Base-by-base conservation (phyloP, 1,140 invertebrate species). In the Diploscapter pachys region DNA sequence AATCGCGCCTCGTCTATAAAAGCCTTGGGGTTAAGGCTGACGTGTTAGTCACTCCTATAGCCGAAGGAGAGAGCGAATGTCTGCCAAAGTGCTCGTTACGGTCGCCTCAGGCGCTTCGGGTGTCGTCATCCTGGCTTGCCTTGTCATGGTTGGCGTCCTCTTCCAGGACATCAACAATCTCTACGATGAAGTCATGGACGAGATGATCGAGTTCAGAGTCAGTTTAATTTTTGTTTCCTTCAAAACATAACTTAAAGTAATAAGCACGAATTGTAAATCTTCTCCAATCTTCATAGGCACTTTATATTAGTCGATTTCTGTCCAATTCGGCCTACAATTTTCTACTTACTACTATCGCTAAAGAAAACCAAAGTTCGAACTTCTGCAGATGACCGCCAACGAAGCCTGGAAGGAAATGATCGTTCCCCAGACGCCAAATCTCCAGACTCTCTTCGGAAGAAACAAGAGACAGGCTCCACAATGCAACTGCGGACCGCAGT, bases 141-240 rank as follows among this genome's bases (percentile, higher is more conserved):
- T 80, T 6, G 49, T 80, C 56, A 72, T 57, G 13, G 74, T 80
- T 56, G 78, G 77, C 54, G 64, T 63, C 66, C 65, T 80, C 71
- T 80, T 79, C 79, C 69, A 71, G 49, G 79, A 80, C 63, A 80
- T 80, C 67, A 80, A 80, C 65, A 65, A 55, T 52, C 68, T 80
- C 73, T 80, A 80, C 63, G 79, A 79, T 72, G 79, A 76, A 11
- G 74, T 77, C 52, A 69, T 79, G 59, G 71, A 69, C 11, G 75
- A 78, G n/a, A 80, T 80, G 79, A 72, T 61, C 61, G 78, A 80
- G 50, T 80, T 80, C 74, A 80, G 77, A 52, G 77, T 79, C 48
- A 72, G 69, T 61, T 11, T 2, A 31, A 48, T 52, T 51, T 53
- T 62, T 62, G 50, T 31, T 31, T 31, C 31, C 31, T 31, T 31